Evolutionary conservation across 2,113 vertebrate species (phyloP).

Genomic region (Megatriorchis doriae): DNA sequence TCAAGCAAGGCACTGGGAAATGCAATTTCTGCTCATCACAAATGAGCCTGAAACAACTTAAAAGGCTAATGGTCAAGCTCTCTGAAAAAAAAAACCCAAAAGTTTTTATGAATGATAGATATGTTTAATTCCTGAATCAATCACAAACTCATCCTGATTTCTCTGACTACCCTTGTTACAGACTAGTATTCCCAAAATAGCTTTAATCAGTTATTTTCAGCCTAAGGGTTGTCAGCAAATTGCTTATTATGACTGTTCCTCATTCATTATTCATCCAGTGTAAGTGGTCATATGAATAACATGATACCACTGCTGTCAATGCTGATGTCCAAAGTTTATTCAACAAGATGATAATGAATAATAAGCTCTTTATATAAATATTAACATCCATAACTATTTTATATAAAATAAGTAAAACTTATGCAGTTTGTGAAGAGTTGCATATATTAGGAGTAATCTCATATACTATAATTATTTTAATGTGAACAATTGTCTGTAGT

Average conservation of each 20-base stretch:
- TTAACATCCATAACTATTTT: neutral
- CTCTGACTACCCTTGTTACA: neutral
- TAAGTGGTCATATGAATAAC: neutral
- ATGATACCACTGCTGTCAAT: neutral
- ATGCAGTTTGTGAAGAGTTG: neutral
- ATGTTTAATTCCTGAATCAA: neutral
- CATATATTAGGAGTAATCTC: neutral
- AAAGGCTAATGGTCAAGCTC: neutral
- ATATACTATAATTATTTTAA: neutral
- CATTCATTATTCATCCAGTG: constrained; percentile 15
- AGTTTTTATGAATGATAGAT: neutral
- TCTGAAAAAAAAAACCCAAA: neutral
- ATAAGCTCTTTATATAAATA: neutral
- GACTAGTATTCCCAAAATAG: constrained; percentile 15
- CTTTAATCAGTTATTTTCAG: constrained; percentile 38
- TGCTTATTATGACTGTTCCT: neutral
- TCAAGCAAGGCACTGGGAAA: neutral
- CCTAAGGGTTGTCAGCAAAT: constrained; percentile 7
- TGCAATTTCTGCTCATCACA: neutral
- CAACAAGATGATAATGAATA: neutral
- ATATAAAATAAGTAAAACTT: neutral
- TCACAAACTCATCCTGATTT: neutral
- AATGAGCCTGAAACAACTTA: neutral
- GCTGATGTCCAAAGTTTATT: neutral
- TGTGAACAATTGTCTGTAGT: neutral